These are phyloP conservation scores for Acinonyx jubatus DNA, from an alignment of 2,113 vertebrate genomes.

Conservation along the genomic window DNA sequence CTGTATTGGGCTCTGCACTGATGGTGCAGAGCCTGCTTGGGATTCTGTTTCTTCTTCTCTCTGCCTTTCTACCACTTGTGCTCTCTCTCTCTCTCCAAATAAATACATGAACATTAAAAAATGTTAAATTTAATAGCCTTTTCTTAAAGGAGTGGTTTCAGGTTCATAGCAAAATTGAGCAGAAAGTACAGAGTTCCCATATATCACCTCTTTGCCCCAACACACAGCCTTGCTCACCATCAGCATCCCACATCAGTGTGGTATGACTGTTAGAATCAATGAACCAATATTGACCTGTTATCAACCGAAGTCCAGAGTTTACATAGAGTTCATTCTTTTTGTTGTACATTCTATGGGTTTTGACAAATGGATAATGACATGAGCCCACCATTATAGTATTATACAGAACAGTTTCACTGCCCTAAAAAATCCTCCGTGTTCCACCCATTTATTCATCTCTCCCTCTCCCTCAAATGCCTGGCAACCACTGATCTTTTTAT, in stretches of 20 bases:
- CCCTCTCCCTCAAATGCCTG: not conserved
- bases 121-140: too few relatives aligned
- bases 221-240: not conserved
- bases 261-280: not conserved
- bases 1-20: too few relatives aligned
- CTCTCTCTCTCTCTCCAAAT: too few relatives aligned
- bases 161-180: not conserved
- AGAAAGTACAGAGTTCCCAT: not conserved
- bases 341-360: not conserved
- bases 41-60: too few relatives aligned
- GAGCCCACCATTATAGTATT: not conserved
- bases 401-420: not conserved
- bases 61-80: too few relatives aligned
- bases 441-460: not conserved
- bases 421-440: not conserved
- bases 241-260: not conserved
- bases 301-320: not conserved
- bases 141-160: not conserved
- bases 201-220: not conserved
- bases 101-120: too few relatives aligned
- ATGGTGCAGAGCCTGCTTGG: too few relatives aligned
- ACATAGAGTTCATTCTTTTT: not conserved
- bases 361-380: not conserved
- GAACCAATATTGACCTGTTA: not conserved
- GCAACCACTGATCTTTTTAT: not conserved